Evolutionary conservation across 2,113 vertebrate species (phyloP), one percentile per base, ranked within the genome.

Genomic region (Motacilla tschutschensis): DNA sequence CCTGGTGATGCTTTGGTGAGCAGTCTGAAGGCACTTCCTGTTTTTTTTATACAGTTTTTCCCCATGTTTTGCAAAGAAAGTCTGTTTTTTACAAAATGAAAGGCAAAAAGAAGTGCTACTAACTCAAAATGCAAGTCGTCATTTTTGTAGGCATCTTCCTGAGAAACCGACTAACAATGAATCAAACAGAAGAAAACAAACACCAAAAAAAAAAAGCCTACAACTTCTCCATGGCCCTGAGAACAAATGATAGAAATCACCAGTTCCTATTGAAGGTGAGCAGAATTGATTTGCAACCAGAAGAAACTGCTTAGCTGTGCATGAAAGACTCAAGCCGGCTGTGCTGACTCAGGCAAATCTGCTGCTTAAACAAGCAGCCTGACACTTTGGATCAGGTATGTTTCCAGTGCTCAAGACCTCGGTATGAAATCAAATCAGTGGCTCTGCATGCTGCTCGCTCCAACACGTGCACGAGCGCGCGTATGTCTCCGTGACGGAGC

Each of bases 1-100:
- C 1, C 2, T 29, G 16, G 38, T 1, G 5, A 57, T 35, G 19
- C 33, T 78, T 86, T 89, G 25, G 38, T 63, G 35, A 79, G 55
- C 20, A 70, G 35, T 67, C 84, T 79, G 65, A 90, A 94, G 67
- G 60, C 55, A 79, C 60, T 96, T 96, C 93, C 91, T 96, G 94
- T 83, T 94, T 66, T 66, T 95, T 95, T 90, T 74, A 58, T 71
- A 59, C 58, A 55, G 19, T 26, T 83, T 92, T 87, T 65, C 85
- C 59, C 50, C 22, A 6, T 12, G 8, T 90, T 94, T 88, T 95
- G 89, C 72, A 82, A 51, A 92, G 22, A 35, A 81, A 67, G 48
- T 54, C 3, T 55, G 19, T 13, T 41, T 89, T 89, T 77, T 43
- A 58, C 53, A 85, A 89, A 92, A 89, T 1, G 20, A 87, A 74